Base-by-base conservation (phyloP, 2,113 vertebrate species). In the Glaucomys volans region DNA sequence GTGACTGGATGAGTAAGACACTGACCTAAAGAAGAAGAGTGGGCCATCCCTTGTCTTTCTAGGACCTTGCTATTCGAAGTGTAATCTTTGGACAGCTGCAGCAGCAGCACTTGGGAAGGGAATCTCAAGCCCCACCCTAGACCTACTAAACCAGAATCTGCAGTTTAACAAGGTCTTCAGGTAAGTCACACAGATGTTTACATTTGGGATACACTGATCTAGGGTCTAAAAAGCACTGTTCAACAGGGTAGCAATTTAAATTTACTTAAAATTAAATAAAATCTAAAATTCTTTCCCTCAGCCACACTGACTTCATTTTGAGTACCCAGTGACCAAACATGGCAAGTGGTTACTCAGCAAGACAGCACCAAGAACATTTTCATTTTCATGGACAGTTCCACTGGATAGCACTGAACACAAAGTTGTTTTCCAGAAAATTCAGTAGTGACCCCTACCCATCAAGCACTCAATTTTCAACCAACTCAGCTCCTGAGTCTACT, bases 221-320 rank as follows among this genome's bases (percentile, higher is more conserved):
- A 50, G 32, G 35, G 14, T 54, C 52, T 67, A 74, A 92, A 30
- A 42, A 71, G 54, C 54, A 50, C 30, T 47, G 69, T 81, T 85
- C 82, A 76, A 69, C n/a, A 59, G 12, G 32, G 50, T 10, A 87
- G 30, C 17, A 54, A 76, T 26, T 92, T 76, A 59, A 79, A 67
- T 54, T 54, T 88, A 89, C 7, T 87, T 74, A 18, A 88, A 76
- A 81, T 69, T 76, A 89, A 91, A 69, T 88, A 72, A 90, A 91
- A 93, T 62, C 35, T 74, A 88, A 91, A 95, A 90, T 81, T 88
- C 40, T 72, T 16, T 52, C 62, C 37, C 26, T 95, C 32, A 32
- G 22, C 50, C 32, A 40, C 7, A 11, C 52, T 88, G 50, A 54
- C 20, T 62, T 82, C 16, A 8, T 74, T 81, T 72, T n/a, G 35